Percentiles rank a stretch among this genome's conserved stretches.
These are phyloP conservation scores for Drosophila macrospina DNA, from an alignment of 2,888 invertebrate genomes.

Conservation along the genomic window DNA sequence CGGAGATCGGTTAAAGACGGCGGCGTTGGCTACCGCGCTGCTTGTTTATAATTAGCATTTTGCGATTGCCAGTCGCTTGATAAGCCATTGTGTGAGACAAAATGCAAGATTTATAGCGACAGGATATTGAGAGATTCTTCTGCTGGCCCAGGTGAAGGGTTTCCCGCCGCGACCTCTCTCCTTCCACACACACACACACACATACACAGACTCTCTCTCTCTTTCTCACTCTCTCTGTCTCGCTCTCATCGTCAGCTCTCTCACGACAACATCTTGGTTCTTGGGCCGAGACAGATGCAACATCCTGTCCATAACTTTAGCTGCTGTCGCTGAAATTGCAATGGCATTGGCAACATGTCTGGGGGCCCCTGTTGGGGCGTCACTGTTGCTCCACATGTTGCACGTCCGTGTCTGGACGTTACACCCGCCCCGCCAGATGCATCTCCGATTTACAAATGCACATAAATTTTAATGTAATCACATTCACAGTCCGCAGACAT, in stretches of 20 bases:
- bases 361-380: slow-evolving; percentile 53
- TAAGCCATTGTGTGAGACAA: slow-evolving; percentile 71
- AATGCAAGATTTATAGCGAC: slow-evolving; percentile 79
- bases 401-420: slow-evolving; percentile 55
- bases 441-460: slow-evolving; percentile 75
- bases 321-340: slow-evolving; percentile 67
- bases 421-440: background rate
- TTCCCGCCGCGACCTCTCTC: background rate
- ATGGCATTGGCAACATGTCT: slow-evolving; percentile 47
- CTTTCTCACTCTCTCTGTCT: background rate
- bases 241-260: background rate
- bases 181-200: background rate
- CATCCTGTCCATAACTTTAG: slow-evolving; percentile 79
- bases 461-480: slow-evolving; percentile 83
- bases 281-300: slow-evolving; percentile 68
- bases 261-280: slow-evolving; percentile 19
- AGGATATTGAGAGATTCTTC: slow-evolving; percentile 78
- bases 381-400: slow-evolving; percentile 74
- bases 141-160: background rate
- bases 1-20: slow-evolving; percentile 8
- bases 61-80: slow-evolving; percentile 74
- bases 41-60: slow-evolving; percentile 81
- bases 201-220: background rate
- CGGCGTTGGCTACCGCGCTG: slow-evolving; percentile 37
- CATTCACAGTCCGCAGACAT: slow-evolving; percentile 72